Conservation (phyloP, 2,888 invertebrate species). For the Rutpela maculata region DNA sequence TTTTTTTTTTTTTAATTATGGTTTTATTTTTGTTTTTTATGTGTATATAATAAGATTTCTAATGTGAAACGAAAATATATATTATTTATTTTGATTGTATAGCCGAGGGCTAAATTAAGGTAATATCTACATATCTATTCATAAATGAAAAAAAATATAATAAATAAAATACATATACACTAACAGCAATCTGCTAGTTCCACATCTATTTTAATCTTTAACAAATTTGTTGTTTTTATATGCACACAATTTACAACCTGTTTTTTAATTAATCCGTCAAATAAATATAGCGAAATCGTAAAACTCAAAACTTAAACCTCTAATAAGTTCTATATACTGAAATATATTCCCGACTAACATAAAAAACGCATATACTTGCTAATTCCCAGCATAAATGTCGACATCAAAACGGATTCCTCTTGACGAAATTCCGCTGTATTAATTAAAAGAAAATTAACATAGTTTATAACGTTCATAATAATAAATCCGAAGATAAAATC, state of each 20-base stretch:
- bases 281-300: background rate
- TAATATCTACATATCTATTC: too few relatives aligned
- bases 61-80: too few relatives aligned
- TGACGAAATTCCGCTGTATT: conserved; percentile 15
- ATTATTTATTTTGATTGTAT: too few relatives aligned
- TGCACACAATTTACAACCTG: background rate
- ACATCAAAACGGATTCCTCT: background rate
- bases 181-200: too few relatives aligned
- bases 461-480: conserved; percentile 22
- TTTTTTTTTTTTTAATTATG: too few relatives aligned
- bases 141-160: too few relatives aligned
- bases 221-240: too few relatives aligned
- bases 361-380: background rate
- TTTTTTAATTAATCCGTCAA: background rate
- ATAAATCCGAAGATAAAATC: conserved; percentile 38
- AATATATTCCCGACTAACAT: background rate
- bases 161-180: too few relatives aligned
- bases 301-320: background rate
- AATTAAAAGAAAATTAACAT: conserved; percentile 39
- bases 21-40: too few relatives aligned
- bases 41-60: too few relatives aligned
- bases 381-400: conserved; percentile 1
- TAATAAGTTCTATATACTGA: background rate
- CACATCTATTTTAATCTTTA: too few relatives aligned
- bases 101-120: too few relatives aligned